These are phyloP conservation scores for Chaetodon auriga DNA, from an alignment of 2,113 vertebrate species.

Conservation along the genomic window DNA sequence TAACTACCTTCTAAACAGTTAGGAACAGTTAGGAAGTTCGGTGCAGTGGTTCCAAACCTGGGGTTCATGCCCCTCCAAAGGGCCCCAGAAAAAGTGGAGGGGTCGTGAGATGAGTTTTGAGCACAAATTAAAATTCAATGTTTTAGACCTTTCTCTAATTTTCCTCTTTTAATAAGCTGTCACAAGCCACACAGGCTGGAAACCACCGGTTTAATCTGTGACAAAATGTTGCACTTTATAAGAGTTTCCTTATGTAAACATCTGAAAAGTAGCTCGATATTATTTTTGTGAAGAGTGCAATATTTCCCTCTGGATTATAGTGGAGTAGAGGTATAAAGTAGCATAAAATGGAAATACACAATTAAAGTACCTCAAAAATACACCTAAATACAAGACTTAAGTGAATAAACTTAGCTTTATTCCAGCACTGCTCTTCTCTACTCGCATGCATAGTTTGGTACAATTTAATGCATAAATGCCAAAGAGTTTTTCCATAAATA, in stretches of 20 bases:
- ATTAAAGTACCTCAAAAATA: background rate
- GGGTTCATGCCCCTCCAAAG: no score
- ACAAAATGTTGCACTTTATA: background rate
- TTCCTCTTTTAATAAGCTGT: background rate
- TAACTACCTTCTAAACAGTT: no score
- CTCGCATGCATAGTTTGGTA: background rate
- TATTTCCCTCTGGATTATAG: background rate
- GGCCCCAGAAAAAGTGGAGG: no score
- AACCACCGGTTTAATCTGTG: background rate
- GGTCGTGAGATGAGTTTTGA: no score
- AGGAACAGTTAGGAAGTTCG: no score
- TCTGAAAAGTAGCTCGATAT: background rate
- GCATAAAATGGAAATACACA: background rate
- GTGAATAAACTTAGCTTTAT: background rate
- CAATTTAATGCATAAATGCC: background rate
- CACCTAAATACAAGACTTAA: background rate
- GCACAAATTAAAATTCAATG: no score
- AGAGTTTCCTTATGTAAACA: background rate
- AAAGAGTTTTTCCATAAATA: background rate
- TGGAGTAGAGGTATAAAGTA: background rate
- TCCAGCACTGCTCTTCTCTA: background rate
- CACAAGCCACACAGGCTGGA: background rate
- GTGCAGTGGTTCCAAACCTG: no score
- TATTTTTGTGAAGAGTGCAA: background rate
- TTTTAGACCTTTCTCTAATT: no score